Base-by-base conservation (phyloP, 2,888 invertebrate genomes). In the Cephus spinipes region DNA sequence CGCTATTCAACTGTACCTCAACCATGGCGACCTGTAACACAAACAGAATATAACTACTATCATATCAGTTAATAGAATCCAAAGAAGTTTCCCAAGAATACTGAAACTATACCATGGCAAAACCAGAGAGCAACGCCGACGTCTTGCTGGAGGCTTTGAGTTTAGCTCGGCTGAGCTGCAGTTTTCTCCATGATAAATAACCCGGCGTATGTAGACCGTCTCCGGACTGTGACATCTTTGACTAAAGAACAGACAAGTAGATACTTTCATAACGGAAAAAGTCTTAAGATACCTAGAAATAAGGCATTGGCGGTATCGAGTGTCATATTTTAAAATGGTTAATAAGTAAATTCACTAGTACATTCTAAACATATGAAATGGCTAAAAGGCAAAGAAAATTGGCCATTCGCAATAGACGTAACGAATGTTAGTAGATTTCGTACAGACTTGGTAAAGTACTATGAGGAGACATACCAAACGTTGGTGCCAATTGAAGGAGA, bases 101-200 rank as follows among this genome's bases (percentile, higher is more conserved):
- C 55, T 15, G 31, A 71, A 71, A 71, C 31, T 33, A 33, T 92
- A 97, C 99, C 98, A 99, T 99, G 69, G 99, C 99, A 91, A 99
- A 99, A 81, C 99, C 99, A 34, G 98, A 98, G 71, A 99, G 94
- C 11, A 99, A 93, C 0, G 99, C 99, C 0, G 99, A 99, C 1
- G 99, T 99, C 92, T 99, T 96, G 92, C 98, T 98, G 76, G 98
- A 98, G 0, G 99, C 99, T 92, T 99, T 99, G 87, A 99, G 94
- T 92, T 99, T 99, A 77, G 99, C 99, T 83, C 98, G 94, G 90
- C 98, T 98, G 77, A 99, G 94, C 91, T 99, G 98, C 55, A 99
- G 93, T 90, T 97, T 97, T 85, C 97, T 94, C 97, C 97, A 97
- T 71, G 97, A 97, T 75, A 97, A 92, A 89, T 96, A 97, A n/a